Evolutionary conservation across 2,797 vertebrate species (phyloP).

Genomic region (Otolemur crassicaudatus): DNA sequence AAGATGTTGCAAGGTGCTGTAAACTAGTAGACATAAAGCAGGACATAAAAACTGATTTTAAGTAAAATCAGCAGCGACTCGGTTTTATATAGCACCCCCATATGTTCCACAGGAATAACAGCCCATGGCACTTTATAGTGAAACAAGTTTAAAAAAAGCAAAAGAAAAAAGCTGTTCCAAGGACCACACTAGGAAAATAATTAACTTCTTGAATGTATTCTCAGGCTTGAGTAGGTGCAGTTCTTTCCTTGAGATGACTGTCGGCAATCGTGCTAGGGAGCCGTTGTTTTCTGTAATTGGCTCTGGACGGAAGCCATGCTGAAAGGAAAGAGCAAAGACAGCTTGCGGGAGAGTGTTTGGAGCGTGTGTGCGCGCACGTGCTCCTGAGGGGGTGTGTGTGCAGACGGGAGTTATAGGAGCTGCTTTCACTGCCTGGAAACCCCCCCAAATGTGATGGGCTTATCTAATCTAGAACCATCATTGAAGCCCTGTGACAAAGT

Average conservation of each 20-base stretch:
- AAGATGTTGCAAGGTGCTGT: conserved; percentile 81
- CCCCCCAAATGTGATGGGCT: neutral
- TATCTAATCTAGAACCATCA: neutral
- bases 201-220: conserved; percentile 84
- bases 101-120: conserved; percentile 85
- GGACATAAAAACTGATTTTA: conserved; percentile 87
- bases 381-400: neutral
- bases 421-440: conserved; percentile 51
- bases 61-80: conserved; percentile 87
- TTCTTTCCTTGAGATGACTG: conserved; percentile 82
- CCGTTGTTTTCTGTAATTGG: conserved; percentile 85
- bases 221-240: conserved; percentile 83
- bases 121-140: conserved; percentile 77
- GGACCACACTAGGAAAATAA: conserved; percentile 81
- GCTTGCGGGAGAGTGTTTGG: conserved; percentile 58
- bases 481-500: neutral
- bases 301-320: conserved; percentile 82
- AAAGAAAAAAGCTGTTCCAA: conserved; percentile 18
- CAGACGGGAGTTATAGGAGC: conserved; percentile 28
- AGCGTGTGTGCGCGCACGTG: conserved; percentile 26
- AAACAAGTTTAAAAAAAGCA: conserved; percentile 80
- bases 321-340: conserved; percentile 81
- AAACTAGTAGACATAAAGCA: conserved; percentile 86
- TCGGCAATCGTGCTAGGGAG: conserved; percentile 78
- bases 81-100: conserved; percentile 86